Evolutionary conservation across 1,140 invertebrate genomes (phyloP), one percentile per base, ranked within the genome.

Genomic region (Stegodyphus mimosarum): DNA sequence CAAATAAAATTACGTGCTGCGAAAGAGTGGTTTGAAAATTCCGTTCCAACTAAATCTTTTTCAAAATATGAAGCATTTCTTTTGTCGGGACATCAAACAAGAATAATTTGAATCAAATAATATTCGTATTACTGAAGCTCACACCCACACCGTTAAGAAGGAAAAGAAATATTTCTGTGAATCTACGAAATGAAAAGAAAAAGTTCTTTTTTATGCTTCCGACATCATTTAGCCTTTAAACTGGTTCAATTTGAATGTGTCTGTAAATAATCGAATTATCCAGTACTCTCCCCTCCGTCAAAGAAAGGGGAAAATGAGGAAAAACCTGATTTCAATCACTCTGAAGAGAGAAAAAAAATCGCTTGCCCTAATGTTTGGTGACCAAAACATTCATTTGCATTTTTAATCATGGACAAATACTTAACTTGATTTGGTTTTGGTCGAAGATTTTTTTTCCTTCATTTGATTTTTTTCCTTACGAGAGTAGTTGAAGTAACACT

Each of bases 371-470:
- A 84, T 84, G 81, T 84, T 84, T 84, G 81, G 81, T 76, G 73
- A 84, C 81, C 73, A 84, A 84, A 84, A 84, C 81, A 76, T 75
- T 84, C 71, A 84, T 84, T 84, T 84, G 81, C 81, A 84, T 84
- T 84, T 84, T 84, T 84, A 84, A 84, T 84, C 81, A 84, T 74
- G 81, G 63, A 60, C 81, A 84, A 84, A 84, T 84, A 84, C 81
- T 84, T 84, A 84, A 84, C 81, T 84, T 84, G 81, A 84, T 84
- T 84, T 84, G 66, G 81, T 63, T 83, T 83, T 83, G 80, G 79
- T 33, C 18, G 64, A 69, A 69, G 51, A 74, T 67, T 84, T 84
- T 84, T 63, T 69, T 60, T 53, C 67, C 49, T 66, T 18, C 52
- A 17, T 50, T 17, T 67, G 5, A 70, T 53, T 52, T 69, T 70